Base-by-base conservation (phyloP, 2,797 vertebrate species). In the Aldrovandia affinis region DNA sequence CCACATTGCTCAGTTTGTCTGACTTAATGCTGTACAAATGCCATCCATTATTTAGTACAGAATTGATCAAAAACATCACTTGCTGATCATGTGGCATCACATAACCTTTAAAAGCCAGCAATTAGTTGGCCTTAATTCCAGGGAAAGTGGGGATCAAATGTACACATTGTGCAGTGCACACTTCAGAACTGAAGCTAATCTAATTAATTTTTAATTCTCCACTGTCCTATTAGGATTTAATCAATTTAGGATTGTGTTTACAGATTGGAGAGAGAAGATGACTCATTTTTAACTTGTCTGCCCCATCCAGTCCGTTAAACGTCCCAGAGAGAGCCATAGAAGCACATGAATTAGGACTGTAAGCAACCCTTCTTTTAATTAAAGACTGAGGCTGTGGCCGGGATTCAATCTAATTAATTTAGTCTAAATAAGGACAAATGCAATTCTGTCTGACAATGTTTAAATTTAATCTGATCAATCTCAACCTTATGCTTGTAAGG, bases 201-300 rank as follows among this genome's bases (percentile, higher is more conserved):
- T 95, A 94, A 97, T 97, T 94, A 94, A 96, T 97, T 96, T 97
- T 98, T 98, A 92, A 98, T 97, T 94, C 91, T 91, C 84, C 92
- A 91, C 93, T 96, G 93, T 94, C 96, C 90, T 95, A 95, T 96
- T 96, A 93, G 92, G 92, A 90, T 91, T 83, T 87, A 96, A 96
- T 97, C 96, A 95, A 96, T 97, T 91, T 92, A 90, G 92, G 93
- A 94, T 94, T 95, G 91, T 96, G 94, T 96, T 96, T 96, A 96
- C 95, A 94, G 93, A 95, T 88, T 93, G 91, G 94, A 94, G 93
- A 89, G 93, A 90, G 39, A 85, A 92, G 85, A 91, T 83, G 89
- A 91, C 86, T 0, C 0, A 89, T 91, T 89, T 86, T 84, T 94
- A 90, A 91, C 95, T 94, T 95, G 92, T 95, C 88, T 94, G 89